Evolutionary conservation across 2,113 vertebrate genomes (phyloP).

Genomic region (Tragelaphus strepsiceros): DNA sequence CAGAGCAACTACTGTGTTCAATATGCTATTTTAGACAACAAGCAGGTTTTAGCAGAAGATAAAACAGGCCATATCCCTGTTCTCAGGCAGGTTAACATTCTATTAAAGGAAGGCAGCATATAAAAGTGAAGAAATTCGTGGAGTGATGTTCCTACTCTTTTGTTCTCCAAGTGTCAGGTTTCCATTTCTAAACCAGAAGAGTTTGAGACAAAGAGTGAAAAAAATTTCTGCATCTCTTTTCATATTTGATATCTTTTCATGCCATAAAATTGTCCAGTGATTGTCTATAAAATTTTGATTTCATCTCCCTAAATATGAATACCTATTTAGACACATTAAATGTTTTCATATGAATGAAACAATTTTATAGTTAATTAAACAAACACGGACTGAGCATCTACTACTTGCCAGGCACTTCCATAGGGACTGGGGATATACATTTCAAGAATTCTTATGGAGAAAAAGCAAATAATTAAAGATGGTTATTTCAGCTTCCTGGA

Average conservation of each 20-base stretch:
- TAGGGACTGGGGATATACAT: neutral
- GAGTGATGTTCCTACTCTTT: neutral
- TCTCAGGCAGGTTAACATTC: neutral
- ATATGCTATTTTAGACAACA: neutral
- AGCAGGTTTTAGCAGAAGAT: neutral
- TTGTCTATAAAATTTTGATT: slow-evolving; percentile 27
- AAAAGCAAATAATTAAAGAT: neutral
- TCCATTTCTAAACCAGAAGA: slow-evolving; percentile 26
- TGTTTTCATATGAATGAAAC: neutral
- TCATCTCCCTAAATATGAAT: neutral
- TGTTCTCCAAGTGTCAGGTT: neutral
- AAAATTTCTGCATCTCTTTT: neutral
- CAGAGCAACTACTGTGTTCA: neutral
- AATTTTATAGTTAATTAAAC: neutral
- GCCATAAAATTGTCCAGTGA: slow-evolving; percentile 1
- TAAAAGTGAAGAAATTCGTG: neutral
- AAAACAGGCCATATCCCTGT: neutral
- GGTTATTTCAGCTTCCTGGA: neutral
- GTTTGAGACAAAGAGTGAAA: neutral
- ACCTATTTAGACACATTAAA: neutral
- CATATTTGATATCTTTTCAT: slow-evolving; percentile 13
- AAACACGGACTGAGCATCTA: neutral
- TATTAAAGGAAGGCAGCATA: neutral
- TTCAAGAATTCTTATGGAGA: neutral
- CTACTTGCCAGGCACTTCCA: neutral